Conservation (phyloP, 2,113 vertebrate genomes). For the Triplophysa rosa region DNA sequence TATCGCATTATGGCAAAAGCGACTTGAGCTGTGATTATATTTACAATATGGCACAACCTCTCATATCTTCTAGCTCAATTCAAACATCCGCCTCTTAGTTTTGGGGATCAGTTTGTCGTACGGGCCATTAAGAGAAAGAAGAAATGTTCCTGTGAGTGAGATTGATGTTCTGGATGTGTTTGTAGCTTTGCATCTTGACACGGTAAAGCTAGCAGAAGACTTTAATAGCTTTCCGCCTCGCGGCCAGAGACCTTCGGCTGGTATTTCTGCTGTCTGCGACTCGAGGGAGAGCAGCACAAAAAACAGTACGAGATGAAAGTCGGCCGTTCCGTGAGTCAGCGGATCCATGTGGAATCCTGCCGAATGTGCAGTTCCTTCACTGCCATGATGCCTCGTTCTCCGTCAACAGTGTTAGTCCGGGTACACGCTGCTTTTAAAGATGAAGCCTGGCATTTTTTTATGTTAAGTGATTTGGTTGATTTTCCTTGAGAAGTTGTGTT, state of each 20-base stretch:
- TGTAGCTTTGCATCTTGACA: background rate
- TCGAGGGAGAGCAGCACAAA: background rate
- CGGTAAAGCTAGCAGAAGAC: conserved; percentile 2
- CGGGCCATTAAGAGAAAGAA: background rate
- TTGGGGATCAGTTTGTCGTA: background rate
- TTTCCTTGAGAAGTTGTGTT: no score
- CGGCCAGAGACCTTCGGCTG: conserved; percentile 34
- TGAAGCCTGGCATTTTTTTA: background rate
- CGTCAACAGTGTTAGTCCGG: background rate
- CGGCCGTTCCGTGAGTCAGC: conserved; percentile 38
- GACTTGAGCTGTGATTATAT: background rate
- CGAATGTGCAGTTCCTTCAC: conserved; percentile 19
- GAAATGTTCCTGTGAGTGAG: background rate
- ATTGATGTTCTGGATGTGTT: background rate
- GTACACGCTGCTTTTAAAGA: background rate
- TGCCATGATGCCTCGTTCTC: background rate
- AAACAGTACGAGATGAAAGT: conserved; percentile 17
- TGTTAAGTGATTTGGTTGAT: background rate
- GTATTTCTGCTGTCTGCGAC: conserved; percentile 7
- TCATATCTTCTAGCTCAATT: background rate
- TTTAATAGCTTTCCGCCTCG: conserved; percentile 23
- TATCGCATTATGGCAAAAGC: no score
- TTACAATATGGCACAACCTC: background rate
- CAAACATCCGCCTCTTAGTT: background rate
- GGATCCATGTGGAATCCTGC: conserved; percentile 24